These are phyloP conservation scores for Chelon labrosus DNA, from an alignment of 2,797 vertebrate species.

Conservation along the genomic window DNA sequence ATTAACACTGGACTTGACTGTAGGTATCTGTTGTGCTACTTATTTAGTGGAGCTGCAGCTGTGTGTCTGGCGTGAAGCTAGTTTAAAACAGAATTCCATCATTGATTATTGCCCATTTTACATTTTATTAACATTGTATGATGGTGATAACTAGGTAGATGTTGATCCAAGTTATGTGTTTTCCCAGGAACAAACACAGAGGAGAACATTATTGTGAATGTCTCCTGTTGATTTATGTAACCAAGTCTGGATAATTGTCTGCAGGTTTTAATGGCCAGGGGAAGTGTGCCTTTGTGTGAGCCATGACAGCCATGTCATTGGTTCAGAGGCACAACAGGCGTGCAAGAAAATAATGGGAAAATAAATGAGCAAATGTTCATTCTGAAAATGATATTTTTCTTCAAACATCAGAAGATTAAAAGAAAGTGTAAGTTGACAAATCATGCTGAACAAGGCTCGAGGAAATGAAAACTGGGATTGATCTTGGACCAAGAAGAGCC, in stretches of 20 bases:
- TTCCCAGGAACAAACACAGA: background rate
- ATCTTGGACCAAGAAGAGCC: background rate
- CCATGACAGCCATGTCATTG: slow-evolving; percentile 6
- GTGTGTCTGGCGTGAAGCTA: slow-evolving; percentile 7
- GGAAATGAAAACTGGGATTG: slow-evolving; percentile 1
- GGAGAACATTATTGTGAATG: background rate
- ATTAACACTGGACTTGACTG: background rate
- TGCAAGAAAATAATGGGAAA: background rate
- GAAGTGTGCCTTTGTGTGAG: slow-evolving; percentile 17
- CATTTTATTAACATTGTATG: slow-evolving; percentile 5
- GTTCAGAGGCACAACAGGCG: slow-evolving; percentile 20
- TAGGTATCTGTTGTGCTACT: background rate
- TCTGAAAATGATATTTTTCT: slow-evolving; percentile 8
- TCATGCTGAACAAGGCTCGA: slow-evolving; percentile 6
- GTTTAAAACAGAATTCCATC: background rate
- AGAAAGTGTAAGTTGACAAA: background rate
- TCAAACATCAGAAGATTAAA: slow-evolving; percentile 16
- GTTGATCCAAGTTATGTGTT: slow-evolving; percentile 25
- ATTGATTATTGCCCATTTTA: slow-evolving; percentile 15
- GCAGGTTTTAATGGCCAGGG: slow-evolving; percentile 17
- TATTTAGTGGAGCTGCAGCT: background rate
- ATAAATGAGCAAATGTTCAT: slow-evolving; percentile 19
- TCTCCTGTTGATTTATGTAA: slow-evolving; percentile 33
- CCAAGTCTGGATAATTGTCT: slow-evolving; percentile 39
- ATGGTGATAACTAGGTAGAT: background rate